Evolutionary conservation across 1,140 invertebrate genomes (phyloP).

Genomic region (Sitodiplosis mosellana): DNA sequence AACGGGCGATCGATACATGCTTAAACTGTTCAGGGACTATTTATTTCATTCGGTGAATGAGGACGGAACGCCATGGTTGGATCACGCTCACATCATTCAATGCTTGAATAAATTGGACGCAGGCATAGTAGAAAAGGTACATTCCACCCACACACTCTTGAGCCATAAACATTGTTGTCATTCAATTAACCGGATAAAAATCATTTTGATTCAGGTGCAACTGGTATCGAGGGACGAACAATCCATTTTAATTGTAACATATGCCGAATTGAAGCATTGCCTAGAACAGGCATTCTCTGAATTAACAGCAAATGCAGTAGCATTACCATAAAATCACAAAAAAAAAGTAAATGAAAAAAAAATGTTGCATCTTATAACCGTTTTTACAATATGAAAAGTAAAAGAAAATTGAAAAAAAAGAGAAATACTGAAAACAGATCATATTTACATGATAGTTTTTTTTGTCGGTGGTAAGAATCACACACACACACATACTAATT

Average conservation of each 20-base stretch:
- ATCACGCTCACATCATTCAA: slow-evolving; percentile 85
- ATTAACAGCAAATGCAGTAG: slow-evolving; percentile 37
- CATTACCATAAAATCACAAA: not conserved
- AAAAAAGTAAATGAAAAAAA: not conserved
- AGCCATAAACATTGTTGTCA: no score
- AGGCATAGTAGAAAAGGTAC: slow-evolving; percentile 71
- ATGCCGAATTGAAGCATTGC: slow-evolving; percentile 85
- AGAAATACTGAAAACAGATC: not conserved
- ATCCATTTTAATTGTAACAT: slow-evolving; percentile 86
- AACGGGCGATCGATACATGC: slow-evolving; percentile 92
- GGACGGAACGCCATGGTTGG: slow-evolving; percentile 86
- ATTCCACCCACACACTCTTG: slow-evolving; percentile 4
- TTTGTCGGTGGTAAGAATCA: no score
- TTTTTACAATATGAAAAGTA: not conserved
- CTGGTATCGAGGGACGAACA: slow-evolving; percentile 90
- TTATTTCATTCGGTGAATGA: slow-evolving; percentile 86
- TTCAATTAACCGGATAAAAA: not conserved
- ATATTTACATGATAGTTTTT: not conserved
- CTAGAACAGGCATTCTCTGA: slow-evolving; percentile 84
- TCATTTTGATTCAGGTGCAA: slow-evolving; percentile 50
- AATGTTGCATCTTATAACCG: not conserved
- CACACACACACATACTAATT: no score
- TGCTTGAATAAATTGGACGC: slow-evolving; percentile 88
- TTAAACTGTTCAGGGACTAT: slow-evolving; percentile 95
- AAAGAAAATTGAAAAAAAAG: not conserved